Evolutionary conservation across 2,888 invertebrate species (phyloP), one percentile per base, ranked within the genome.

Genomic region (Tetranychus piercei): DNA sequence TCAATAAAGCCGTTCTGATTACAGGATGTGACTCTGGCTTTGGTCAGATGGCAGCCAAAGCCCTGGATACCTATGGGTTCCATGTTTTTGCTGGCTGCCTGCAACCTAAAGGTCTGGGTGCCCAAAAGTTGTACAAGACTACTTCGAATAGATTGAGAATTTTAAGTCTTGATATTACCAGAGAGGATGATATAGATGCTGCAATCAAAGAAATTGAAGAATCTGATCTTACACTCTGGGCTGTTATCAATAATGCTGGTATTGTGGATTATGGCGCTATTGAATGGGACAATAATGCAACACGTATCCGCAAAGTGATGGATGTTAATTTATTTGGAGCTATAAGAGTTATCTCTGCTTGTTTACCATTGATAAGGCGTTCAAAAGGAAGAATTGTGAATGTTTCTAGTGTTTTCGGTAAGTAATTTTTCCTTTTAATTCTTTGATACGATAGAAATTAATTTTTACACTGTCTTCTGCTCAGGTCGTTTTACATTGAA

Each of bases 31-130:
- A 75, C 34, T 73, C 72, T 20, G 75, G 75, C 3, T 75, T 75
- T 20, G 75, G 75, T 45, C 55, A 75, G n/a, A 43, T 44, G 11
- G 44, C 70, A 11, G 75, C 75, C 11, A 44, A 67, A 44, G 15
- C 20, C 6, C 23, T 75, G 6, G 75, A 75, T 43, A 44, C 55
- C 11, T 55, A 67, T 73, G 73, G 73, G 9, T 72, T 77, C 75
- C 67, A 77, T 73, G 76, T 77, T 4, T 77, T 77, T 15, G 77
- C 77, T 20, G 76, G 77, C 0, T 77, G 75, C 65, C 72, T 76
- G 6, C 55, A 74, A 34, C 75, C 76, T 0, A 11, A 71, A 1
- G 74, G 75, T 1, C 20, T n/a, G 3, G 76, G 75, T 18, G 77
- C 77, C 5, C 34, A 43, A 7, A 74, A 70, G 3, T 74, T 77